Conservation (phyloP, 2,113 vertebrate species). For the Rhinolophus sinicus region DNA sequence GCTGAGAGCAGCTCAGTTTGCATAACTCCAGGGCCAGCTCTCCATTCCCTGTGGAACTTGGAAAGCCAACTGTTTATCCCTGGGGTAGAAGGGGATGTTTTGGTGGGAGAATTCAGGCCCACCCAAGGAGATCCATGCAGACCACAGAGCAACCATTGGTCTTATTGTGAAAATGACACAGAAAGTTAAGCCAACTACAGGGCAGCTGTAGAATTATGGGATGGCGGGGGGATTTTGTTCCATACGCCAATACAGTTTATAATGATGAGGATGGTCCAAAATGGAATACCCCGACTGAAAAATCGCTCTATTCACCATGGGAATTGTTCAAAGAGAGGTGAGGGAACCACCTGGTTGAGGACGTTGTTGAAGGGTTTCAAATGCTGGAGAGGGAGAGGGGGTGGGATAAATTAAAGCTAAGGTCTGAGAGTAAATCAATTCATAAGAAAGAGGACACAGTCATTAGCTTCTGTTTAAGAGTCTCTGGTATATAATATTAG, state of each 20-base stretch:
- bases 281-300: not conserved
- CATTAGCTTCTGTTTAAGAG: not conserved
- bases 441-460: fast-evolving
- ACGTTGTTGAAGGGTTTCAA: not conserved
- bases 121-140: slow-evolving; percentile 63
- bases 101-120: slow-evolving; percentile 69
- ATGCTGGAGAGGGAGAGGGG: fast-evolving
- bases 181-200: fast-evolving
- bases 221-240: fast-evolving
- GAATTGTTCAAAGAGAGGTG: not conserved
- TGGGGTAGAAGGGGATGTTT: slow-evolving; percentile 55
- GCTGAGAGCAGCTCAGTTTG: not conserved
- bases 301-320: not conserved
- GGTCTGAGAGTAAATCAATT: not conserved
- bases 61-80: slow-evolving; percentile 68
- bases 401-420: not conserved
- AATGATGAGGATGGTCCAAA: not conserved
- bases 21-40: not conserved
- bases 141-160: slow-evolving; percentile 53
- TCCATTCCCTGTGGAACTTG: not conserved
- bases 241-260: not conserved
- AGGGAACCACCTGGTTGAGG: not conserved
- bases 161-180: slow-evolving; percentile 13
- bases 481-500: too few relatives aligned
- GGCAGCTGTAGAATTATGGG: not conserved